Percentiles rank a stretch among this genome's conserved stretches.
phyloP scores from a whole-genome alignment of 1,140 invertebrate species.

The Plectrocnemia conspersa region DNA sequence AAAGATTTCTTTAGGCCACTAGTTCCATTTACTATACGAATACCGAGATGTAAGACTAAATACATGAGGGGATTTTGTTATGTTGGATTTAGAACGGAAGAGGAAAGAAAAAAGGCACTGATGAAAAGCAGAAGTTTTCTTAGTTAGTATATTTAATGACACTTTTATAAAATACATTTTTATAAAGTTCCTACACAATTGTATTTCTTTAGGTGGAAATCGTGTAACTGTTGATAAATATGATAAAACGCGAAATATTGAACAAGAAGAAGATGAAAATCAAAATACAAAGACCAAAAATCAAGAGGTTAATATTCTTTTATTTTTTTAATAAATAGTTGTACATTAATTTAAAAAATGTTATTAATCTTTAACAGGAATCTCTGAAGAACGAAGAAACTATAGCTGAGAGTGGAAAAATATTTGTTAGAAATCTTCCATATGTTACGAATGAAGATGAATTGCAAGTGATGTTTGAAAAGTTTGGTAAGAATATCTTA shows the following conservation, averaged over 20 bases:
- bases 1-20: slow-evolving; percentile 82
- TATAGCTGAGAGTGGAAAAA: slow-evolving; percentile 85
- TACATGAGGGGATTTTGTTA: slow-evolving; percentile 83
- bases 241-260: slow-evolving; percentile 41
- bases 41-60: slow-evolving; percentile 56
- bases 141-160: slow-evolving; percentile 49
- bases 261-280: slow-evolving; percentile 42
- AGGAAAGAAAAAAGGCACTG: slow-evolving; percentile 75
- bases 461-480: slow-evolving; percentile 76
- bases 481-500: slow-evolving; percentile 64
- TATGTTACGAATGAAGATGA: slow-evolving; percentile 88
- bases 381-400: slow-evolving; percentile 69
- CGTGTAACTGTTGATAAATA: slow-evolving; percentile 62
- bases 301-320: slow-evolving; percentile 57
- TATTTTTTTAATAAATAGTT: slow-evolving; percentile 1
- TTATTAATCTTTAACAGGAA: slow-evolving; percentile 43
- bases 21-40: slow-evolving; percentile 70
- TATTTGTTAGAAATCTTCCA: slow-evolving; percentile 92
- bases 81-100: slow-evolving; percentile 82
- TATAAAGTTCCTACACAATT: background rate
- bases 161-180: background rate
- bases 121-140: slow-evolving; percentile 83
- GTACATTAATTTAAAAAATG: background rate
- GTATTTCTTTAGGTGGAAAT: slow-evolving; percentile 53
- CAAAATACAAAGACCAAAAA: slow-evolving; percentile 52